Conservation (phyloP, 2,888 invertebrate species). For the Drosophila neotestacea region DNA sequence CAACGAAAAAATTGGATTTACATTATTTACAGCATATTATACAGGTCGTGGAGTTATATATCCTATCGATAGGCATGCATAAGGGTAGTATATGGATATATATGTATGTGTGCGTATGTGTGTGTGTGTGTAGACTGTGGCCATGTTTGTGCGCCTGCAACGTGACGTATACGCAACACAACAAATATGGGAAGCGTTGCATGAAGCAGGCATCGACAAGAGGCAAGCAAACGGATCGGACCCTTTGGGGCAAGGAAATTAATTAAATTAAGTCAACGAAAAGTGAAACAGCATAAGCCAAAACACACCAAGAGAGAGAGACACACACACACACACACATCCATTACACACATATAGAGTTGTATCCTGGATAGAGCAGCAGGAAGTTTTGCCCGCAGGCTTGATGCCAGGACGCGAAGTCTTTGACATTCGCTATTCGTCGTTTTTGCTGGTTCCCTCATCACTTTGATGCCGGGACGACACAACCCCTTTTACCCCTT, state of each 20-base stretch:
- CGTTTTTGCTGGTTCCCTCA: conserved; percentile 48
- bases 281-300: conserved; percentile 76
- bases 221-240: conserved; percentile 60
- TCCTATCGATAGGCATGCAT: conserved; percentile 40
- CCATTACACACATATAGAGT: conserved; percentile 15
- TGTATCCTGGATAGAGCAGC: conserved; percentile 45
- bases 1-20: conserved; percentile 70
- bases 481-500: neutral
- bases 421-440: conserved; percentile 74
- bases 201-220: conserved; percentile 44
- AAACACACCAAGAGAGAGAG: conserved; percentile 44
- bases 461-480: conserved; percentile 51
- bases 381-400: conserved; percentile 65
- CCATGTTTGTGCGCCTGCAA: conserved; percentile 50
- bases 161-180: conserved; percentile 67
- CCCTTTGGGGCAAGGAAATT: conserved; percentile 77
- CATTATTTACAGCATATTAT: conserved; percentile 78
- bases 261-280: conserved; percentile 81
- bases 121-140: conserved; percentile 13
- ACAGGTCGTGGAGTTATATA: conserved; percentile 29
- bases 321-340: conserved; percentile 20
- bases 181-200: conserved; percentile 48
- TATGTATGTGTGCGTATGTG: conserved; percentile 20
- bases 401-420: conserved; percentile 50
- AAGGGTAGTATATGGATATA: conserved; percentile 19